Evolutionary conservation across 2,888 invertebrate genomes (phyloP).

Genomic region (Hydropsyche betteni): DNA sequence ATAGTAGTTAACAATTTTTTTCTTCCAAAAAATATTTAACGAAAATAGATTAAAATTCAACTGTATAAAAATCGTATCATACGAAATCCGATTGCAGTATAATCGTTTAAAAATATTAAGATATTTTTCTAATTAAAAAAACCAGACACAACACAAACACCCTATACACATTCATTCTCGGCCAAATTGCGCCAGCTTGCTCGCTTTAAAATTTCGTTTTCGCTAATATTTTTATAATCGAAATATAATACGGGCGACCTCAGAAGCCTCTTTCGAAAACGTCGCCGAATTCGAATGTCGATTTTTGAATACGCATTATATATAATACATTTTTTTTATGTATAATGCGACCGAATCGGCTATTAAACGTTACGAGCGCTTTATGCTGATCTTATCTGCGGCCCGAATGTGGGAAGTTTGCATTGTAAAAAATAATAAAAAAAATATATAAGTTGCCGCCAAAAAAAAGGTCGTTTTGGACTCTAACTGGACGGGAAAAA

Average conservation of each 20-base stretch:
- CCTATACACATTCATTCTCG: too few relatives aligned
- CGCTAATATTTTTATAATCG: not conserved
- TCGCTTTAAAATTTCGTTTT: too few relatives aligned
- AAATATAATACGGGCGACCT: not conserved
- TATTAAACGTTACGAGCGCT: slow-evolving; percentile 6
- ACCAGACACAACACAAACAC: too few relatives aligned
- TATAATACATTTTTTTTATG: not conserved
- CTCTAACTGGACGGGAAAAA: too few relatives aligned
- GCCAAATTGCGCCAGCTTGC: too few relatives aligned
- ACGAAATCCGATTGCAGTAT: too few relatives aligned
- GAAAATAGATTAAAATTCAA: too few relatives aligned
- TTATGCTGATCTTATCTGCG: slow-evolving; percentile 16
- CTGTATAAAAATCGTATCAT: too few relatives aligned
- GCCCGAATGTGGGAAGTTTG: slow-evolving; percentile 26
- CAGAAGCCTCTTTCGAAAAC: not conserved
- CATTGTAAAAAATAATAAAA: not conserved
- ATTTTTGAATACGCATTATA: not conserved
- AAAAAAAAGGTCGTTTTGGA: not conserved
- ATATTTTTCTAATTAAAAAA: too few relatives aligned
- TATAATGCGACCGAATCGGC: not conserved
- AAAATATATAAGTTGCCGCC: not conserved
- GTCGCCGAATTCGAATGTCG: not conserved
- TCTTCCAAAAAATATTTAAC: too few relatives aligned
- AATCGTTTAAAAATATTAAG: too few relatives aligned
- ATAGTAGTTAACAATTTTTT: too few relatives aligned